Percentiles rank a stretch among this genome's conserved stretches.
phyloP scores from a whole-genome alignment of 2,888 invertebrate genomes.

The Campopleginae sp. region DNA sequence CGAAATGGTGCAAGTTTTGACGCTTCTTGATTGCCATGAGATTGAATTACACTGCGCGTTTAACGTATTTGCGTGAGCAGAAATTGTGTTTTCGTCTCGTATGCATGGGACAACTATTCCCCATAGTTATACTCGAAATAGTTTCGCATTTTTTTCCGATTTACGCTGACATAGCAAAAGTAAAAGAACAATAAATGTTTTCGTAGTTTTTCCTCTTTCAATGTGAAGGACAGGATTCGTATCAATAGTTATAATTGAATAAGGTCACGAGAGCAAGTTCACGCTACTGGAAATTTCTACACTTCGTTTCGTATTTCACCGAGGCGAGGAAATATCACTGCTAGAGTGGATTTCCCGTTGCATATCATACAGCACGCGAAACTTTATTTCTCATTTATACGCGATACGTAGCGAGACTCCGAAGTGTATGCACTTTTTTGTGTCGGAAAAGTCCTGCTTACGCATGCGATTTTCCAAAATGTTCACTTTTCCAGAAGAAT shows the following conservation, averaged over 20 bases:
- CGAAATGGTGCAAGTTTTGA: constrained; percentile 7
- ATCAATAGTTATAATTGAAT: neutral
- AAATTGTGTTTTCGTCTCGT: neutral
- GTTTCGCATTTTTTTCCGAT: neutral
- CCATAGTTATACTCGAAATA: neutral
- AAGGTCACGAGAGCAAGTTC: neutral
- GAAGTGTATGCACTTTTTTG: neutral
- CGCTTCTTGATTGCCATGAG: neutral
- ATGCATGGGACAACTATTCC: neutral
- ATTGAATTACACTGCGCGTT: constrained; percentile 10
- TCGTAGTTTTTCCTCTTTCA: neutral
- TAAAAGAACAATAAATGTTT: neutral
- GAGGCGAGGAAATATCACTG: constrained; percentile 30
- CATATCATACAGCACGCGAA: constrained; percentile 19
- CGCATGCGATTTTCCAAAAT: neutral
- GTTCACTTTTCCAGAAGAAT: neutral
- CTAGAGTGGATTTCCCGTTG: constrained; percentile 7
- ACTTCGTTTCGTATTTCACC: neutral
- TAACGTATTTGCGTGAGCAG: neutral
- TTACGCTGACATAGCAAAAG: too few relatives aligned
- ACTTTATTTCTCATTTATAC: constrained; percentile 15
- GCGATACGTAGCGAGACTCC: neutral
- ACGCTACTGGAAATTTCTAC: constrained; percentile 41
- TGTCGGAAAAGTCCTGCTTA: too few relatives aligned
- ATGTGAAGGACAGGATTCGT: neutral